Percentiles rank a stretch among this genome's conserved stretches.
These are phyloP conservation scores for Taurulus bubalis DNA, from an alignment of 2,113 vertebrate genomes.

Conservation along the genomic window DNA sequence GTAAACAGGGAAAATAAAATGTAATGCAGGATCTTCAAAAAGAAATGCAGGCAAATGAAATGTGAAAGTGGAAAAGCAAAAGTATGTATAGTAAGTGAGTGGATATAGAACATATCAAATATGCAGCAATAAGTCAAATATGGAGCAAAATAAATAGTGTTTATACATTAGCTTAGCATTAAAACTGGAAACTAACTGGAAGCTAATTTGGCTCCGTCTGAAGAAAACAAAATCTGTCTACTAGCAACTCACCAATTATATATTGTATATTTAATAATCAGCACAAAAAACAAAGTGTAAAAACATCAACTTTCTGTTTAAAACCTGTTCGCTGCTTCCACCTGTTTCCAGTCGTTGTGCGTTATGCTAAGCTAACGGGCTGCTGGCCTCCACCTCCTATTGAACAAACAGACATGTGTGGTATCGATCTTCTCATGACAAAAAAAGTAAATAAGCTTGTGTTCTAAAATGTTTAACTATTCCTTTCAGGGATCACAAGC, in stretches of 20 bases:
- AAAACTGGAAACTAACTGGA: neutral
- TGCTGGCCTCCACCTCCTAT: neutral
- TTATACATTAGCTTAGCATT: neutral
- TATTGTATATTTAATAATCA: neutral
- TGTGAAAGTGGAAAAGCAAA: neutral
- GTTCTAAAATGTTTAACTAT: neutral
- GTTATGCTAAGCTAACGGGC: neutral
- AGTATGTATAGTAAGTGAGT: neutral
- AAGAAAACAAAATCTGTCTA: neutral
- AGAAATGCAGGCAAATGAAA: neutral
- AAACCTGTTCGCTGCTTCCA: neutral
- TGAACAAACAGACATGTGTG: neutral
- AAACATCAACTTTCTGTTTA: neutral
- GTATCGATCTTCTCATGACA: constrained; percentile 2
- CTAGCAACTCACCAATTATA: neutral
- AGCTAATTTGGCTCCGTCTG: neutral
- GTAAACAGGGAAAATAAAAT: neutral
- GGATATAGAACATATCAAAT: neutral
- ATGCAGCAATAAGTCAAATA: neutral
- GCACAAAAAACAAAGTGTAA: neutral
- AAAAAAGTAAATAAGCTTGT: neutral
- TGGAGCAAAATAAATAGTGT: neutral
- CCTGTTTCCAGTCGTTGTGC: neutral
- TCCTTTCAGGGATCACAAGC: neutral
- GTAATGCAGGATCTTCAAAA: neutral